These are phyloP conservation scores for Mellilla xanthometata DNA, from an alignment of 2,888 invertebrate genomes.

Conservation along the genomic window DNA sequence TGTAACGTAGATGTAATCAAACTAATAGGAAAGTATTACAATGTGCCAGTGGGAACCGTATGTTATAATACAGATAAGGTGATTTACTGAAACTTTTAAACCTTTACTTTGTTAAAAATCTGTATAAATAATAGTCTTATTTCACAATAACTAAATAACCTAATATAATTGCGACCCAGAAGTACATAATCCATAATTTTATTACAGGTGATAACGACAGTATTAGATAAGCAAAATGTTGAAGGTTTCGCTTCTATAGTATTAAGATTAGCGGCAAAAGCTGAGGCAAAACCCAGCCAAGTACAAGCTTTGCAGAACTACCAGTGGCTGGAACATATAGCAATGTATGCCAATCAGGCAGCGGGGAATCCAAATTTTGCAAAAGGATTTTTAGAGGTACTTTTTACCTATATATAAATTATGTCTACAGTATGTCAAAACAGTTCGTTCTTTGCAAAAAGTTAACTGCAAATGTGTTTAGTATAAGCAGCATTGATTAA, in stretches of 20 bases:
- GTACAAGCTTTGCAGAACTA: conserved; percentile 72
- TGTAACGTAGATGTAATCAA: conserved; percentile 69
- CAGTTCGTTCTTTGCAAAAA: no score
- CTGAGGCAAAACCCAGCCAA: conserved; percentile 56
- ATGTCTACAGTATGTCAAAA: no score
- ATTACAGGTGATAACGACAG: conserved; percentile 74
- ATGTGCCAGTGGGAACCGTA: conserved; percentile 73
- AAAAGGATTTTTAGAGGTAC: conserved; percentile 78
- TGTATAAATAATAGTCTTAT: no score
- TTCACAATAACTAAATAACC: no score
- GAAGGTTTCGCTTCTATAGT: conserved; percentile 81
- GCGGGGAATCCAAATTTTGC: conserved; percentile 62
- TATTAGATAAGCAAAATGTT: conserved; percentile 64
- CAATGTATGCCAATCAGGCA: conserved; percentile 79
- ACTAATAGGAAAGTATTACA: conserved; percentile 78
- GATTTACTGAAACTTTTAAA: conserved; percentile 14
- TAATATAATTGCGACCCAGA: no score
- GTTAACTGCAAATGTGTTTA: no score
- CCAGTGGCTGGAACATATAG: conserved; percentile 87
- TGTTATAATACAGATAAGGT: conserved; percentile 81
- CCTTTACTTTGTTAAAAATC: no score
- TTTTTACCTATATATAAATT: no score
- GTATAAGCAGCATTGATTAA: no score
- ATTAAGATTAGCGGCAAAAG: conserved; percentile 67
- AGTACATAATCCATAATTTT: no score